Conservation (phyloP, 2,113 vertebrate genomes). For the Protomyctophum bolini region DNA sequence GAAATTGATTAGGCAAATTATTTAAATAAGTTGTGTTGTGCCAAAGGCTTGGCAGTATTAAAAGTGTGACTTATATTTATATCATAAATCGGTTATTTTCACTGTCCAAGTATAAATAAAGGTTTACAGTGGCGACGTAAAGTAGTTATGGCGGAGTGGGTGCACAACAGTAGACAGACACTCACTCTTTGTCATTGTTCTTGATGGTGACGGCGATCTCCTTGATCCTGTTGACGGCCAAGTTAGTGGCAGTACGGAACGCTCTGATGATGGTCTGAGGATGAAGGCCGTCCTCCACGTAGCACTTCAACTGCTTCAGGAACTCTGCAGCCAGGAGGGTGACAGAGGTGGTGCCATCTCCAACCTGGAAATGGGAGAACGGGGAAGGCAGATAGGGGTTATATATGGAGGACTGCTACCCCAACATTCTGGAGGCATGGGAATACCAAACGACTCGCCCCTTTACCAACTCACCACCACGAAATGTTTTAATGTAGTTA, state of each 20-base stretch:
- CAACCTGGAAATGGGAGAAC: slow-evolving; percentile 78
- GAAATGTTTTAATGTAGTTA: too few relatives aligned
- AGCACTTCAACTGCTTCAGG: slow-evolving; percentile 94
- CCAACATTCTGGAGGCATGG: too few relatives aligned
- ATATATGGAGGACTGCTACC: neutral
- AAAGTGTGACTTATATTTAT: too few relatives aligned
- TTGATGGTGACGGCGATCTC: slow-evolving; percentile 91
- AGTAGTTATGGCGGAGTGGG: neutral
- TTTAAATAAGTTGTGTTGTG: too few relatives aligned
- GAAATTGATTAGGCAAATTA: too few relatives aligned
- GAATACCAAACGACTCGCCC: too few relatives aligned
- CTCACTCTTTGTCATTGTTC: slow-evolving; percentile 92
- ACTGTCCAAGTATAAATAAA: too few relatives aligned
- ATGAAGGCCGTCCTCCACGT: slow-evolving; percentile 95
- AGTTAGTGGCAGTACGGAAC: slow-evolving; percentile 88
- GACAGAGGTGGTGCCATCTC: slow-evolving; percentile 95
- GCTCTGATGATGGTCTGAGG: slow-evolving; percentile 98
- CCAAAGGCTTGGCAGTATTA: too few relatives aligned
- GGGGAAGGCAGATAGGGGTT: neutral
- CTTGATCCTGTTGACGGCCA: slow-evolving; percentile 92
- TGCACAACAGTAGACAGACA: slow-evolving; percentile 11
- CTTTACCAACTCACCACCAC: too few relatives aligned
- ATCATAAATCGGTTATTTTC: too few relatives aligned
- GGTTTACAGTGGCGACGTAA: too few relatives aligned
- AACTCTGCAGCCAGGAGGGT: slow-evolving; percentile 95